Base-by-base conservation (phyloP, 2,797 vertebrate species). In the Gobio occitaniae region DNA sequence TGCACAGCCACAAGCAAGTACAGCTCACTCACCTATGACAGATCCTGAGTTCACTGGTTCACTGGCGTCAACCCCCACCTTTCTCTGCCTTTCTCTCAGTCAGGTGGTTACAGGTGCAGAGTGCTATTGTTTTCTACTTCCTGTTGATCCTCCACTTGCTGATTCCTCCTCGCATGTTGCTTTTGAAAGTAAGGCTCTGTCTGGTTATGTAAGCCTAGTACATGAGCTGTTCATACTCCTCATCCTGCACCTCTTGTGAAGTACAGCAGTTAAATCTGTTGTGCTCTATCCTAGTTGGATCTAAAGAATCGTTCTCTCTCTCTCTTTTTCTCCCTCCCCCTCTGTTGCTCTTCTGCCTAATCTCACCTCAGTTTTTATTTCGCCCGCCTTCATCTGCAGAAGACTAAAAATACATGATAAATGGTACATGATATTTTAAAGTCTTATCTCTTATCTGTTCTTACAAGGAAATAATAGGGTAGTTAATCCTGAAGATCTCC, bases 401-500 rank as follows among this genome's bases (percentile, higher is more conserved):
- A 93, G 94, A 93, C 95, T 96, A 96, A 96, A 96, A 95, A 96
- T 96, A 96, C 95, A 94, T 96, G 95, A 96, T 95, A 89, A 96
- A 96, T 96, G 95, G 93, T 95, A 95, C 94, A 94, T 93, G 94
- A 95, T 96, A 95, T 96, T 95, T 96, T 95, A 96, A 95, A 95
- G 93, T 90, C 95, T 93, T 95, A 94, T 95, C 93, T 93, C 94
- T 94, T 95, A 95, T 95, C 95, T 95, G 94, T 92, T 95, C 95
- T 93, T 95, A 94, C 93, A 93, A 90, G 93, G 93, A 92, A 94
- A 96, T 96, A 96, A 96, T 96, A 93, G 95, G 94, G 92, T 95
- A 95, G 95, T 96, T 96, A 95, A 96, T 96, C 94, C 95, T 95
- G 93, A 93, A 93, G 94, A 94, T 95, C 94, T 91, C 93, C 91